Base-by-base conservation (phyloP, 2,113 vertebrate genomes). In the Oenanthe melanoleuca region DNA sequence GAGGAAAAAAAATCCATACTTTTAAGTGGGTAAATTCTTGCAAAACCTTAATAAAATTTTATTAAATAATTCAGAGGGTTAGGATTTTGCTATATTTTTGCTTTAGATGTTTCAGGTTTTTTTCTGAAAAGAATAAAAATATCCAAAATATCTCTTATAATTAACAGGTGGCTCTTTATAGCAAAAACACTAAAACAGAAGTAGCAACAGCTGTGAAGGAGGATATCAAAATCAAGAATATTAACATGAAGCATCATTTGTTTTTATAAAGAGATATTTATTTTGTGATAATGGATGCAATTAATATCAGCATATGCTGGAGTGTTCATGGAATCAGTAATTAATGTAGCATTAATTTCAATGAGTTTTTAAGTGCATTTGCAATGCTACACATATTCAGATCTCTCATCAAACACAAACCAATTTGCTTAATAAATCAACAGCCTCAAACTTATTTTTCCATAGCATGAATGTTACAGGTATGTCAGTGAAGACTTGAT, bases 191-290 rank as follows among this genome's bases (percentile, higher is more conserved):
- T 65, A 63, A 94, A 96, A 82, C 94, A 98, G 94, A 97, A 98
- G 92, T 40, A 91, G 84, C 56, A 95, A 91, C 98, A 98, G 97
- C 97, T 98, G 97, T 28, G 77, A 81, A 96, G 93, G 88, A 97
- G 74, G 55, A 81, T 59, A 78, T 89, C 83, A 91, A 75, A 88
- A 97, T 94, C 82, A 81, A 86, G 75, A 97, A 81, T 95, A 97
- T 96, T 95, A 97, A 97, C 95, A 97, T 38, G 82, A 96, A 97
- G 52, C 69, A 92, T 96, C 87, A 92, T 97, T 97, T 98, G 95
- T 97, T 98, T 97, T 97, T 96, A 96, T 96, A 97, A 97, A 97
- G 92, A 96, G 78, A 97, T 97, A 95, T 98, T 98, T 98, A 97
- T 97, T 97, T 98, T 97, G 88, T 96, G 95, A 96, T 97, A 97